Conservation (phyloP, 37 sponge, comb jelly and placozoan species). For the Cladorhizidae sp. region DNA sequence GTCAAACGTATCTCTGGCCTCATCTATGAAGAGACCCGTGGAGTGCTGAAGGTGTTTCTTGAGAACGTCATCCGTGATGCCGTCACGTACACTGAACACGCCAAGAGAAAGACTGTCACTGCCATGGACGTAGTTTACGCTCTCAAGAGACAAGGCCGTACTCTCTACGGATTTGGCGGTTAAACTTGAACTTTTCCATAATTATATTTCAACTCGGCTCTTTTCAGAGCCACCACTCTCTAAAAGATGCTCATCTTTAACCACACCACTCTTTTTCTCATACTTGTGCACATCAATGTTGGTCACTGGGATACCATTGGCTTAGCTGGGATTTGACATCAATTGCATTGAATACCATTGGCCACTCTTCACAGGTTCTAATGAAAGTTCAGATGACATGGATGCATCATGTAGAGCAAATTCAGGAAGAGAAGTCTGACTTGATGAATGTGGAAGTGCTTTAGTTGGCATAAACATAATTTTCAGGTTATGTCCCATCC, state of each 20-base stretch:
- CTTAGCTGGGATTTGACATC: background rate
- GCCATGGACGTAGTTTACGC: constrained; percentile 99
- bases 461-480: too few relatives aligned
- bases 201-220: constrained; percentile 9
- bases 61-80: constrained; percentile 99
- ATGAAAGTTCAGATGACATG: too few relatives aligned
- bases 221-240: constrained; percentile 44
- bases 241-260: constrained; percentile 1
- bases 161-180: constrained; percentile 98
- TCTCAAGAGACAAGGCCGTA: constrained; percentile 97
- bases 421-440: too few relatives aligned
- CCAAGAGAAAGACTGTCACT: constrained; percentile 99
- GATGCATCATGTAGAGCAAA: too few relatives aligned
- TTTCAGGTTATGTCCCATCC: too few relatives aligned
- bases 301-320: background rate
- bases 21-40: constrained; percentile 98
- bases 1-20: constrained; percentile 97
- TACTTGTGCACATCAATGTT: background rate
- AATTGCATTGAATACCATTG: too few relatives aligned
- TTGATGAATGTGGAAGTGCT: too few relatives aligned
- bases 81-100: constrained; percentile 99
- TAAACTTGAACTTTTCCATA: constrained; percentile 19
- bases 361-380: too few relatives aligned
- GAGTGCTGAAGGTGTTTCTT: constrained; percentile 96
- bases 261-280: background rate